Evolutionary conservation across 1,140 invertebrate genomes (phyloP), one percentile per base, ranked within the genome.

Genomic region (Pseudoatta argentina): DNA sequence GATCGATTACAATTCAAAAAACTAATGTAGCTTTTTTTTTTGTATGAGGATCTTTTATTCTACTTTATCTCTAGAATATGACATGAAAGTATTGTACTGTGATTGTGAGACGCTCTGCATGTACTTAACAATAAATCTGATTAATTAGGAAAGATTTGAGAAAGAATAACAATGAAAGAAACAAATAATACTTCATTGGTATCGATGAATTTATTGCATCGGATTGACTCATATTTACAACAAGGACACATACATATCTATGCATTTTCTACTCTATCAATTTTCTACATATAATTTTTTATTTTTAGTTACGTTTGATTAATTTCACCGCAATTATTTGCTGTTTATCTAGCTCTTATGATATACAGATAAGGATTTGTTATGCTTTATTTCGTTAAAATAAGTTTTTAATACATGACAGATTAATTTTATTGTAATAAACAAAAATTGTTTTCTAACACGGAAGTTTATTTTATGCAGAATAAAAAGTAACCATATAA

Each of bases 201-300:
- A 91, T 92, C 91, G 93, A 93, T 92, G 88, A 93, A 92, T 95
- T 95, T 95, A 95, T 95, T 95, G 94, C 94, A 93, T 94, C 92
- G 92, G 92, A 92, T 93, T 90, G 90, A 92, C 83, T 94, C 92
- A 92, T 95, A 95, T 94, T 93, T 95, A 95, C 94, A 95, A 89
- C 89, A 89, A 89, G 92, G 91, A 94, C 92, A 95, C 93, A 93
- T 94, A 94, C 90, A 94, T 95, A 34, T 34, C 30, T 34, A 94
- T 94, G 92, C 92, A 94, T 93, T 93, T 93, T 92, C 93, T 94
- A 93, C 88, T 94, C 91, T 94, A 94, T 64, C 87, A 91, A 93
- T 93, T 94, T 94, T 94, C 93, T 95, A 94, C 92, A 94, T 92
- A 93, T 92, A 93, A 93, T 81, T 91, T 93, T 92, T 89, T 75